Evolutionary conservation across 1,140 invertebrate genomes (phyloP).

Genomic region (Leguminivora glycinivorella): DNA sequence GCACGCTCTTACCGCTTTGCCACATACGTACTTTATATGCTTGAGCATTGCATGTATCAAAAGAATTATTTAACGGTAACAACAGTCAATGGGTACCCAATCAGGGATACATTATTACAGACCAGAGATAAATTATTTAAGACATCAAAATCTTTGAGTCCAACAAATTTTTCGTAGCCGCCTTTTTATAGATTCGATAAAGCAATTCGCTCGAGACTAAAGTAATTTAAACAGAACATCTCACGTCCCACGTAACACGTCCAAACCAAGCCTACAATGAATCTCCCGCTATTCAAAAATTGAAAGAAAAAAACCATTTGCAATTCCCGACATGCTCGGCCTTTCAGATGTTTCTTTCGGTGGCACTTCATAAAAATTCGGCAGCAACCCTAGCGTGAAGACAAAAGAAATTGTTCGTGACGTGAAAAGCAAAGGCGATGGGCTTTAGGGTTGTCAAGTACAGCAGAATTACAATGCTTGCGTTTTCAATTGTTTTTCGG

Average conservation of each 20-base stretch:
- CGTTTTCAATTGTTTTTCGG: constrained; percentile 14
- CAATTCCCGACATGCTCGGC: constrained; percentile 18
- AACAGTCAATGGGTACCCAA: too few relatives aligned
- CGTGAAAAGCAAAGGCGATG: constrained; percentile 18
- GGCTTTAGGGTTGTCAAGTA: constrained; percentile 11
- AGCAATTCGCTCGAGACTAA: not conserved
- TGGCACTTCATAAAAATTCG: constrained; percentile 29
- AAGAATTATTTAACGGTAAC: too few relatives aligned
- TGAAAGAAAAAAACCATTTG: constrained; percentile 10
- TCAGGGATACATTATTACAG: too few relatives aligned
- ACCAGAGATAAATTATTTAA: too few relatives aligned
- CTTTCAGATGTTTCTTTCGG: constrained; percentile 27
- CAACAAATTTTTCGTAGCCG: not conserved
- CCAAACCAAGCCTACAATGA: constrained; percentile 14
- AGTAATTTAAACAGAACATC: constrained; percentile 1
- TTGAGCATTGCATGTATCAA: too few relatives aligned
- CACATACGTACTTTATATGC: too few relatives aligned
- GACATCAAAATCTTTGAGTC: not conserved
- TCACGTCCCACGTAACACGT: not conserved
- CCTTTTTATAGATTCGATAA: not conserved
- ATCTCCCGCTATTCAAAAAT: constrained; percentile 7
- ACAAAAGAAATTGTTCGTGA: constrained; percentile 27
- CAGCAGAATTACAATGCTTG: constrained; percentile 5
- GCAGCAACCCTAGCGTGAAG: constrained; percentile 11
- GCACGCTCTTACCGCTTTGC: too few relatives aligned